These are phyloP conservation scores for Hypocryptadius cinnamomeus DNA, from an alignment of 2,113 vertebrate genomes.

Conservation along the genomic window DNA sequence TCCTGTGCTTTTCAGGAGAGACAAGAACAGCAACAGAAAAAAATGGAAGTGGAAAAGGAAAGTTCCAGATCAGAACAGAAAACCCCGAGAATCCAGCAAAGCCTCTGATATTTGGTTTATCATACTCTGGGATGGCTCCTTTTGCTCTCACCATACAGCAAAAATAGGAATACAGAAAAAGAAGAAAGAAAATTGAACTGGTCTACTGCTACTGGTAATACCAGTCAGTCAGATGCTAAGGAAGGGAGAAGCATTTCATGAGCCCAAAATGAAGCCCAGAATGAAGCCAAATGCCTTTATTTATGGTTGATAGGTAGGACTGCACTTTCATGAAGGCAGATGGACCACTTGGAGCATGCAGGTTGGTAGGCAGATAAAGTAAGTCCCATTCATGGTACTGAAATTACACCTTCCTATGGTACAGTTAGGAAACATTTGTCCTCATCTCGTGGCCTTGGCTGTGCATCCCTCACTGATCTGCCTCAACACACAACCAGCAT, in stretches of 20 bases:
- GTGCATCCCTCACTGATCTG: background rate
- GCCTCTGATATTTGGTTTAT: background rate
- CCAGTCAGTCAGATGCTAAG: background rate
- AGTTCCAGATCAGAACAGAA: background rate
- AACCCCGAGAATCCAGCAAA: background rate
- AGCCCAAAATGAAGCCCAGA: background rate
- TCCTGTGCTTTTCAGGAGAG: background rate
- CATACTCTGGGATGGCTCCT: background rate
- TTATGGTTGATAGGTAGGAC: accelerated
- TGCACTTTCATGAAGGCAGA: background rate
- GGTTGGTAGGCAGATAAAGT: background rate
- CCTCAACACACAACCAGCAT: background rate
- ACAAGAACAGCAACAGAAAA: background rate
- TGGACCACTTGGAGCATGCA: background rate
- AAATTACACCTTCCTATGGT: background rate
- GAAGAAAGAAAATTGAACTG: background rate
- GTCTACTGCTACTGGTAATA: background rate
- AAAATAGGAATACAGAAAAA: background rate
- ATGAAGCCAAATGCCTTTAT: background rate
- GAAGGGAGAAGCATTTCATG: background rate
- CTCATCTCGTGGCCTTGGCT: accelerated
- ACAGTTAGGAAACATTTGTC: background rate
- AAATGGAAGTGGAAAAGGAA: background rate
- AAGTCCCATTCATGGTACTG: background rate
- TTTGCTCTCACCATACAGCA: background rate